Evolutionary conservation across 1,140 invertebrate species (phyloP).

Genomic region (Pissodes strobi): DNA sequence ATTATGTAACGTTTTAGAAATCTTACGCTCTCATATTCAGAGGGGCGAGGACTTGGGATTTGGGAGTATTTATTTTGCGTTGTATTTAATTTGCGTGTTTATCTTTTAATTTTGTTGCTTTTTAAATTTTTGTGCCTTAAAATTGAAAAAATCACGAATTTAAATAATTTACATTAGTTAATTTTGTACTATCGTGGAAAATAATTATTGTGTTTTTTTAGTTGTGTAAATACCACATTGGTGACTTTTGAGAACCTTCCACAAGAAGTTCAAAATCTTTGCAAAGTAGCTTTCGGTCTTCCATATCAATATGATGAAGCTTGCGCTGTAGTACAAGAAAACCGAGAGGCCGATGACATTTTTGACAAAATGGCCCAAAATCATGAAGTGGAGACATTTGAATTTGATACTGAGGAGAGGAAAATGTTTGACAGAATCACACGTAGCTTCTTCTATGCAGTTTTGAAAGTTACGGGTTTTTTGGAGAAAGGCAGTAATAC

Average conservation of each 20-base stretch:
- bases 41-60: too few relatives aligned
- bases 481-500: slow-evolving; percentile 37
- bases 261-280: slow-evolving; percentile 35
- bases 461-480: slow-evolving; percentile 62
- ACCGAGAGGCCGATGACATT: slow-evolving; percentile 25
- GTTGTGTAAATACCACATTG: slow-evolving; percentile 26
- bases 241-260: slow-evolving; percentile 38
- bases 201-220: slow-evolving; percentile 5
- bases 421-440: slow-evolving; percentile 59
- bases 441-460: slow-evolving; percentile 59
- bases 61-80: too few relatives aligned
- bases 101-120: too few relatives aligned
- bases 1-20: too few relatives aligned
- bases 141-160: too few relatives aligned
- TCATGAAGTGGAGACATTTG: slow-evolving; percentile 56
- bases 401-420: slow-evolving; percentile 52
- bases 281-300: slow-evolving; percentile 45
- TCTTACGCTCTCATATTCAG: too few relatives aligned
- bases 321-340: slow-evolving; percentile 39
- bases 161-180: too few relatives aligned
- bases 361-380: slow-evolving; percentile 51
- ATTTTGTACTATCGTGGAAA: too few relatives aligned
- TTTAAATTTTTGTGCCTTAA: too few relatives aligned
- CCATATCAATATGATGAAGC: slow-evolving; percentile 50
- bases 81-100: too few relatives aligned